Evolutionary conservation across 2,888 invertebrate species (phyloP).

Genomic region (Tenthredo mesomela): DNA sequence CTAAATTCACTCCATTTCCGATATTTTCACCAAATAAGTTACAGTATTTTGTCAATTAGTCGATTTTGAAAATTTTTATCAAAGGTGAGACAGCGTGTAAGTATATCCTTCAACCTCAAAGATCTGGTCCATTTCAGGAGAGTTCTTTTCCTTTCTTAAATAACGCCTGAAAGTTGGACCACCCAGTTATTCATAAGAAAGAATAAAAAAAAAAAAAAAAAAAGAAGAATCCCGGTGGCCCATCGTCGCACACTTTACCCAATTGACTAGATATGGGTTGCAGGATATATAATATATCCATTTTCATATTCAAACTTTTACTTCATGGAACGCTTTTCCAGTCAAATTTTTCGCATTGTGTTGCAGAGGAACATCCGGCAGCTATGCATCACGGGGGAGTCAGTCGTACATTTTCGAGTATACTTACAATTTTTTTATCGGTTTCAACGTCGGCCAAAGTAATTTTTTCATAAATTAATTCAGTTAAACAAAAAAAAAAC

Average conservation of each 20-base stretch:
- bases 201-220: too few species aligned
- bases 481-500: not conserved
- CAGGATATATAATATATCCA: not conserved
- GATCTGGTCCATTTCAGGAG: too few species aligned
- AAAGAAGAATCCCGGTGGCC: not conserved
- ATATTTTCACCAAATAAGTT: not conserved
- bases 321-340: not conserved
- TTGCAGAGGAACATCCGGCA: constrained; percentile 90
- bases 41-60: too few species aligned
- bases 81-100: too few species aligned
- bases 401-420: constrained; percentile 76
- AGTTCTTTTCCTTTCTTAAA: too few species aligned
- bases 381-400: constrained; percentile 89
- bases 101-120: too few species aligned
- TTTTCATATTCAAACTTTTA: not conserved
- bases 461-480: constrained; percentile 68
- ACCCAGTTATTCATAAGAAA: too few species aligned
- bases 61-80: too few species aligned
- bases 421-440: constrained; percentile 67
- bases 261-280: not conserved
- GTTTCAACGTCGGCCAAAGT: constrained; percentile 67
- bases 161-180: too few species aligned
- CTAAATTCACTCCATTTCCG: not conserved
- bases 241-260: not conserved
- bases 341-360: constrained; percentile 61